A percentile compares a stretch with the other conserved stretches of the same genome.
These are phyloP conservation scores for Synodontis membranacea DNA, from an alignment of 2,113 vertebrate genomes.

Conservation along the genomic window DNA sequence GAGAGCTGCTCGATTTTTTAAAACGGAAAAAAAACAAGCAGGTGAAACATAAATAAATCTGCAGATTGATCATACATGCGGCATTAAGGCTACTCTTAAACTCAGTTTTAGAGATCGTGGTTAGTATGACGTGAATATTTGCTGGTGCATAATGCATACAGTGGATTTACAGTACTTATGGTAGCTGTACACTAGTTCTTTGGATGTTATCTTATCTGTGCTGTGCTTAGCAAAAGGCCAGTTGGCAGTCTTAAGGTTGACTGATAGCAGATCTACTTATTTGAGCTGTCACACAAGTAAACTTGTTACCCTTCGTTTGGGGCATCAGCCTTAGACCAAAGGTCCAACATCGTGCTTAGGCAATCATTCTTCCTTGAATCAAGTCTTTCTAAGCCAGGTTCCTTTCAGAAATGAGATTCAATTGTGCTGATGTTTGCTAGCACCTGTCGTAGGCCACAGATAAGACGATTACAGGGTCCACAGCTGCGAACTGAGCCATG, in stretches of 20 bases:
- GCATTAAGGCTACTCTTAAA: not conserved
- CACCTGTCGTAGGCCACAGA: constrained; percentile 32
- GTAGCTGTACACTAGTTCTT: not conserved
- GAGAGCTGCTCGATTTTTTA: not conserved
- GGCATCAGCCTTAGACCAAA: constrained; percentile 47
- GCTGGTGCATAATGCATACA: not conserved
- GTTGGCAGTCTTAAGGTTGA: constrained; percentile 66
- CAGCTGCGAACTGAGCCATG: constrained; percentile 8
- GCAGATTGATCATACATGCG: not conserved
- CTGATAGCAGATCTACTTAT: constrained; percentile 63
- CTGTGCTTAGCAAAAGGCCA: constrained; percentile 54
- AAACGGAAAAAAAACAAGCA: constrained; percentile 22
- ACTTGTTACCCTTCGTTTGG: not conserved
- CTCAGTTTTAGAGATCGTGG: not conserved
- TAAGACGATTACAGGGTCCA: constrained; percentile 50
- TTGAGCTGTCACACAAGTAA: constrained; percentile 55
- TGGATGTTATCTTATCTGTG: constrained; percentile 63
- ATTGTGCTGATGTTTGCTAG: constrained; percentile 26
- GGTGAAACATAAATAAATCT: not conserved
- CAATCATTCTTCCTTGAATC: constrained; percentile 51
- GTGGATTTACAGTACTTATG: constrained; percentile 3
- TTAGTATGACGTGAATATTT: not conserved
- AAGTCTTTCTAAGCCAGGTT: constrained; percentile 29
- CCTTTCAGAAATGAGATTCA: constrained; percentile 9
- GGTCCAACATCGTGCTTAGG: constrained; percentile 54